These are phyloP conservation scores for Phthorimaea operculella DNA, from an alignment of 1,140 invertebrate genomes.

Conservation along the genomic window DNA sequence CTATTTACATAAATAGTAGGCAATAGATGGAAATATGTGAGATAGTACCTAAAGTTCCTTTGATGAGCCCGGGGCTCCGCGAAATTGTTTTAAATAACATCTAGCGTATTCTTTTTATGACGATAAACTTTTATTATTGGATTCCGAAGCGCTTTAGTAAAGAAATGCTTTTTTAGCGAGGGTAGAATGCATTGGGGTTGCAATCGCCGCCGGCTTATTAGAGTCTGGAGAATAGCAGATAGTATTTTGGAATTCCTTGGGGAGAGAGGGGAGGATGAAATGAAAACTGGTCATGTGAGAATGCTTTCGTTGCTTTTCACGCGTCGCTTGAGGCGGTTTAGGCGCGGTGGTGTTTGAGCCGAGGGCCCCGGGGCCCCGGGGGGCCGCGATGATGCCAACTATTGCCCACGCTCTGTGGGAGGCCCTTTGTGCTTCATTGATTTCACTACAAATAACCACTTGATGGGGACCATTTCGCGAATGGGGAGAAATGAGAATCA, in stretches of 20 bases:
- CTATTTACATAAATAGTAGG: no score
- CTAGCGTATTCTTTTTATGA: not conserved
- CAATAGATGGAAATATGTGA: no score
- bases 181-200: conserved; percentile 21
- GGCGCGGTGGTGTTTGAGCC: conserved; percentile 43
- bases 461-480: conserved; percentile 8
- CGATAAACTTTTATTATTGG: conserved; percentile 13
- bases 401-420: conserved; percentile 35
- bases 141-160: conserved; percentile 14
- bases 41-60: not conserved
- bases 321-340: conserved; percentile 56
- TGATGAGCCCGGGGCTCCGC: not conserved
- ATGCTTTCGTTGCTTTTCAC: conserved; percentile 61
- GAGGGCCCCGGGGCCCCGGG: not conserved
- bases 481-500: not conserved
- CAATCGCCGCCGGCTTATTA: conserved; percentile 34
- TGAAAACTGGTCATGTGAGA: conserved; percentile 59
- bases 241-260: conserved; percentile 57
- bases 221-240: conserved; percentile 56
- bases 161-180: conserved; percentile 17
- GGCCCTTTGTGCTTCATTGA: conserved; percentile 27
- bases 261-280: conserved; percentile 51
- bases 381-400: conserved; percentile 16
- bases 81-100: not conserved
- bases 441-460: conserved; percentile 25